Conservation (phyloP, 92 coral and sea anemone genomes). For the Bergia sp. region DNA sequence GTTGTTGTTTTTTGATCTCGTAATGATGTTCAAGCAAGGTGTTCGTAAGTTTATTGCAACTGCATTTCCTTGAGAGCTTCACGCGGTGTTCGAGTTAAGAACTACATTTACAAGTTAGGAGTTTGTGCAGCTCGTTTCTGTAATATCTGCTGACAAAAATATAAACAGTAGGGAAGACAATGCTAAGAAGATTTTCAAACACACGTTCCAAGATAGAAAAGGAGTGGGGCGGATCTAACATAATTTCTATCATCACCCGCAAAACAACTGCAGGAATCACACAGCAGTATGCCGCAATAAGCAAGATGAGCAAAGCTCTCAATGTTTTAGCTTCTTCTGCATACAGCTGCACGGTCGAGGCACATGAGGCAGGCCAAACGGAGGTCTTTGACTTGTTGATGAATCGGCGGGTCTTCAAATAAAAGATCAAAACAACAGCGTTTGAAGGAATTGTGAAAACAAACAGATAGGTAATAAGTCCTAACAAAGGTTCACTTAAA, state of each 20-base stretch:
- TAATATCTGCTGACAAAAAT: background rate
- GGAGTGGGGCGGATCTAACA: background rate
- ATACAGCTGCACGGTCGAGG: background rate
- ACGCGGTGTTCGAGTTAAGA: too few species aligned
- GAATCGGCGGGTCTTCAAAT: conserved; percentile 7
- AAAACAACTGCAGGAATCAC: background rate
- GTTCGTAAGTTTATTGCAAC: too few species aligned
- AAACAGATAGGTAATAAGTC: background rate
- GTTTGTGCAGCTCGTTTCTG: conserved; percentile 10
- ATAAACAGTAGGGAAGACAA: background rate
- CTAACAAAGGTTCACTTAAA: background rate
- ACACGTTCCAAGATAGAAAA: background rate
- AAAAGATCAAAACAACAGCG: background rate
- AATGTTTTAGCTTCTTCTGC: conserved; percentile 2
- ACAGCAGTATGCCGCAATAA: background rate
- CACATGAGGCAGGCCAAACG: background rate
- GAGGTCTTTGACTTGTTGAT: background rate
- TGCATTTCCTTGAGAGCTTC: background rate
- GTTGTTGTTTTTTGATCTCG: too few species aligned
- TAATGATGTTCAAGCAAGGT: too few species aligned
- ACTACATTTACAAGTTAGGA: background rate
- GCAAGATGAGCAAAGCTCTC: background rate
- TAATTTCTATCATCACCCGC: background rate
- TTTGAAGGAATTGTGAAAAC: background rate
- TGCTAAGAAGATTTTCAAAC: background rate